These are phyloP conservation scores for Amiota minor DNA, from an alignment of 2,888 invertebrate species.

Conservation along the genomic window DNA sequence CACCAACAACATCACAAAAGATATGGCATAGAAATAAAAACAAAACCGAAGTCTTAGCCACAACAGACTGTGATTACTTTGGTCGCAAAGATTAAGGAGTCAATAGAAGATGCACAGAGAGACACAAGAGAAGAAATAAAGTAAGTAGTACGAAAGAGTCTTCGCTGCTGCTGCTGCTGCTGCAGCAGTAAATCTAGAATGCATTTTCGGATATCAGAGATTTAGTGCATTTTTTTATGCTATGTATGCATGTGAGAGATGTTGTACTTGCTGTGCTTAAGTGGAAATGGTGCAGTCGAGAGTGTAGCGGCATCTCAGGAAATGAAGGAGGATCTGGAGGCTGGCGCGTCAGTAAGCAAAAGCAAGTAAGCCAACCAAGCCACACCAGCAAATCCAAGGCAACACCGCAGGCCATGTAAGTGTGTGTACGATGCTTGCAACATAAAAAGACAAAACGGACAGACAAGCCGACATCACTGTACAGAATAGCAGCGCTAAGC, in stretches of 20 bases:
- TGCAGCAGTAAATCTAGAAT: conserved; percentile 53
- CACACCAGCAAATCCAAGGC: conserved; percentile 38
- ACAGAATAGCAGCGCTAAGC: too few species aligned
- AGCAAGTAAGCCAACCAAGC: not conserved
- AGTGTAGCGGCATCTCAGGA: conserved; percentile 20
- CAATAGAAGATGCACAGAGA: not conserved
- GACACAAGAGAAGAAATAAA: not conserved
- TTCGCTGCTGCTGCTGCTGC: not conserved
- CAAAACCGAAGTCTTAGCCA: not conserved
- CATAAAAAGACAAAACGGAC: conserved; percentile 1
- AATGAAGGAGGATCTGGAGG: conserved; percentile 19
- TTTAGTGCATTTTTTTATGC: conserved; percentile 58
- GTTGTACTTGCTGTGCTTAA: too few species aligned
- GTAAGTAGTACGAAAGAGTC: not conserved
- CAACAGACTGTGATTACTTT: conserved; percentile 14
- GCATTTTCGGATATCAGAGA: conserved; percentile 68
- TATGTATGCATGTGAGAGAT: not conserved
- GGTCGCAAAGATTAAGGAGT: too few species aligned
- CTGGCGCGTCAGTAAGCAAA: not conserved
- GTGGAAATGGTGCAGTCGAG: not conserved
- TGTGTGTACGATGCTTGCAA: not conserved
- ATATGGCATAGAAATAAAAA: conserved; percentile 1
- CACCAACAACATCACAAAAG: conserved; percentile 16
- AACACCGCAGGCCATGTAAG: conserved; percentile 17
- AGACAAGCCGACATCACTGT: conserved; percentile 35